Evolutionary conservation across 2,113 vertebrate species (phyloP), one percentile per base, ranked within the genome.

Genomic region (Baryphthengus martii): DNA sequence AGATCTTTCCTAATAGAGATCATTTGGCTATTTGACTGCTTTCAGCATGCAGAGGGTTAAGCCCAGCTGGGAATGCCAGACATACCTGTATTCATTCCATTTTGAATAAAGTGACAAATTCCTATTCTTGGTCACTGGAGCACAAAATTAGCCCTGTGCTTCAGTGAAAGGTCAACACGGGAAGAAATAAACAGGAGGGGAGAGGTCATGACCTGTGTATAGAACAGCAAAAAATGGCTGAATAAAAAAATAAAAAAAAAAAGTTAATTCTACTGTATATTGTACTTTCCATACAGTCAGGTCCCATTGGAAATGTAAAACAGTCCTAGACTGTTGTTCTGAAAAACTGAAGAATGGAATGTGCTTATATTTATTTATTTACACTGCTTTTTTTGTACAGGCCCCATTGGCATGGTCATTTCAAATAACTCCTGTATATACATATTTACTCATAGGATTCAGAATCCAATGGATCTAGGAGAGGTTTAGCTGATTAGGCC

Each of bases 21-120:
- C 65, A 65, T 52, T 94, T 67, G 24, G 65, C 13, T 89, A 68
- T 81, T 74, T 86, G 59, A 78, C 62, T 42, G 40, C 72, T 95
- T 97, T 74, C 83, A 92, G 96, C 95, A 79, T 35, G 55, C 58
- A 96, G 92, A 96, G 90, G 77, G 96, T 97, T 96, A 95, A 96
- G 40, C 62, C 89, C 88, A 89, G 31, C 80, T 83, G 63, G 86
- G 96, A 94, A 96, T 96, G 91, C 97, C 97, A 97, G 88, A 92
- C 95, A 94, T 94, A 98, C 98, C 97, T 98, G 96, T 97, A 97
- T 97, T 97, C 95, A 96, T 95, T 98, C 93, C 91, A 96, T 98
- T 97, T 96, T 98, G 96, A 98, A 98, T 98, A 98, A 98, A 98
- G 97, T 98, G 97, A 98, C 98, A 98, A 97, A 98, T 98, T 97